Percentiles rank a stretch among this genome's conserved stretches.
phyloP scores from a whole-genome alignment of 2,797 vertebrate species.

The Myotis daubentonii region DNA sequence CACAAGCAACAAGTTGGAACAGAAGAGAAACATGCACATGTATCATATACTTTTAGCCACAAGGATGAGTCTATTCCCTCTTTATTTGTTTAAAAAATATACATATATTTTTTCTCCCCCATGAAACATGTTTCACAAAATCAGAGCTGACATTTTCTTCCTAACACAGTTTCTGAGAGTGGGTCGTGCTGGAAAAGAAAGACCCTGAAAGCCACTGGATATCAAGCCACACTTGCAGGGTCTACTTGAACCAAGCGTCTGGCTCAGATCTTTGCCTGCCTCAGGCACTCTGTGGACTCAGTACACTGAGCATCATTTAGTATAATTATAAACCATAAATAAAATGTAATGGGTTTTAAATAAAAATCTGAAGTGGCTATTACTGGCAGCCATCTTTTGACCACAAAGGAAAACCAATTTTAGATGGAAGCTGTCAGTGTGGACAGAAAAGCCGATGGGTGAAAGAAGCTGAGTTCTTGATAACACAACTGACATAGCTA shows the following conservation, averaged over 20 bases:
- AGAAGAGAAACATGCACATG: background rate
- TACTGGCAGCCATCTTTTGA: background rate
- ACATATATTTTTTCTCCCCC: background rate
- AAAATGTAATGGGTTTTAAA: background rate
- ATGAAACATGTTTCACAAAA: background rate
- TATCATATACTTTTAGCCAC: background rate
- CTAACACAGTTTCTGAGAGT: slow-evolving; percentile 27
- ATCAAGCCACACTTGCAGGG: background rate
- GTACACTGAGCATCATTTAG: background rate
- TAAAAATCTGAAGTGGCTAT: background rate
- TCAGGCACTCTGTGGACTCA: background rate
- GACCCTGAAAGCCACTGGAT: background rate
- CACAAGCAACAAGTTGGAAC: background rate
- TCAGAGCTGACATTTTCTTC: background rate
- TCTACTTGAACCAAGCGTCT: background rate
- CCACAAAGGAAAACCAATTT: background rate
- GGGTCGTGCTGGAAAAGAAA: background rate
- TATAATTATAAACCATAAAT: background rate
- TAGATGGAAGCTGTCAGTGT: background rate
- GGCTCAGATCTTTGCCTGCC: background rate
- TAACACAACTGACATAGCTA: background rate
- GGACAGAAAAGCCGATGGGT: background rate
- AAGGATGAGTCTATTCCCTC: slow-evolving; percentile 45
- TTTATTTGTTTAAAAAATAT: slow-evolving; percentile 24
- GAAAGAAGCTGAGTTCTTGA: background rate